Conservation (phyloP, 2,888 invertebrate species). For the Biston stratarius region DNA sequence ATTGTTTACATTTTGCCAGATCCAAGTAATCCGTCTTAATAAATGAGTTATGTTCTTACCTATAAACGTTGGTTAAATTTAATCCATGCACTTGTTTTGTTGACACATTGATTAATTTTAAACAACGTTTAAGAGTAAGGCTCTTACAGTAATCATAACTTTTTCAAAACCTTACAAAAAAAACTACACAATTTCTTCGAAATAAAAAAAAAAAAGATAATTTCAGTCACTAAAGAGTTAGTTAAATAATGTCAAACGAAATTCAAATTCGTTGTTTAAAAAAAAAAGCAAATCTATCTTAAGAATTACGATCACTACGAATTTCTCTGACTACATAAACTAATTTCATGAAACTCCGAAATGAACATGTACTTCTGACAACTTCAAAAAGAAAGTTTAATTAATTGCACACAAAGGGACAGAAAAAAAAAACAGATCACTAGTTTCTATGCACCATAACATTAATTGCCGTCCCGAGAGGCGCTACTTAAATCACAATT, state of each 20-base stretch:
- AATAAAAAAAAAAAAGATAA: neutral
- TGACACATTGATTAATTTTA: too few species aligned
- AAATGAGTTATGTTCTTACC: too few species aligned
- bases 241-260: conserved; percentile 8
- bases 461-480: conserved; percentile 7
- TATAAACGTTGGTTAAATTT: neutral
- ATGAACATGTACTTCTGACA: conserved; percentile 26
- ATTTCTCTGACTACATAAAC: conserved; percentile 12
- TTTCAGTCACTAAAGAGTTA: neutral
- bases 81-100: too few species aligned
- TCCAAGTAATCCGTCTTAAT: too few species aligned
- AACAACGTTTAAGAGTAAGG: too few species aligned
- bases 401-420: conserved; percentile 31
- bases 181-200: neutral
- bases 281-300: conserved; percentile 25
- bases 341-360: conserved; percentile 15
- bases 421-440: conserved; percentile 23
- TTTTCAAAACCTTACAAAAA: neutral
- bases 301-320: conserved; percentile 13
- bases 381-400: conserved; percentile 19
- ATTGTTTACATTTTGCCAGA: too few species aligned
- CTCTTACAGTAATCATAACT: too few species aligned
- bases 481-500: conserved; percentile 28
- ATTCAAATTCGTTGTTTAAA: conserved; percentile 33
- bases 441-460: conserved; percentile 32